A percentile compares a stretch with the other conserved stretches of the same genome.
These are phyloP conservation scores for Tipula vernalis DNA, from an alignment of 2,888 invertebrate species.

Conservation along the genomic window DNA sequence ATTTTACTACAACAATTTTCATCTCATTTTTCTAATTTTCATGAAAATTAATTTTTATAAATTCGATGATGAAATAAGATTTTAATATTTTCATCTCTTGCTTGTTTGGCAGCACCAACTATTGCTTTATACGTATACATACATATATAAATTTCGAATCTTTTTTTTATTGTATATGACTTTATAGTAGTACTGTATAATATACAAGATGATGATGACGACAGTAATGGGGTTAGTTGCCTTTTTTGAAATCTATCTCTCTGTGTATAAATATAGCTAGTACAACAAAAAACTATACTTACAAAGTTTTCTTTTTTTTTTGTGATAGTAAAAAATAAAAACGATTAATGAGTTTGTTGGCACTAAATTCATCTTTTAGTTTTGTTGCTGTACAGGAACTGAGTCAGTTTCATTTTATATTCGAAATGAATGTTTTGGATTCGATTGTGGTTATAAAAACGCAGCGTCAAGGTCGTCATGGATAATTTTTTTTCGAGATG, in stretches of 20 bases:
- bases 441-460: not conserved
- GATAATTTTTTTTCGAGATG: not conserved
- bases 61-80: constrained; percentile 4
- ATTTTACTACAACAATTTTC: constrained; percentile 4
- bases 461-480: not conserved
- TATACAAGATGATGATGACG: not conserved
- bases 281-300: not conserved
- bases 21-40: constrained; percentile 1
- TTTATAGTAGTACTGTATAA: not conserved
- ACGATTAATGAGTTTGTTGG: constrained; percentile 4
- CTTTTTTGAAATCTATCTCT: not conserved
- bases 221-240: not conserved
- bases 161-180: not conserved
- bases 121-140: not conserved
- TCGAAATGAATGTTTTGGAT: not conserved
- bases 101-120: not conserved
- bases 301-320: not conserved
- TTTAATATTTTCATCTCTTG: not conserved
- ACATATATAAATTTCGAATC: not conserved
- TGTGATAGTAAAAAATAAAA: not conserved
- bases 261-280: not conserved
- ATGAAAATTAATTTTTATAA: constrained; percentile 4
- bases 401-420: not conserved
- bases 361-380: not conserved
- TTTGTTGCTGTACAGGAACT: not conserved